A percentile compares a stretch with the other conserved stretches of the same genome.
Evolutionary conservation across 2,888 invertebrate genomes (phyloP).

Genomic region (Melanophora roralis): DNA sequence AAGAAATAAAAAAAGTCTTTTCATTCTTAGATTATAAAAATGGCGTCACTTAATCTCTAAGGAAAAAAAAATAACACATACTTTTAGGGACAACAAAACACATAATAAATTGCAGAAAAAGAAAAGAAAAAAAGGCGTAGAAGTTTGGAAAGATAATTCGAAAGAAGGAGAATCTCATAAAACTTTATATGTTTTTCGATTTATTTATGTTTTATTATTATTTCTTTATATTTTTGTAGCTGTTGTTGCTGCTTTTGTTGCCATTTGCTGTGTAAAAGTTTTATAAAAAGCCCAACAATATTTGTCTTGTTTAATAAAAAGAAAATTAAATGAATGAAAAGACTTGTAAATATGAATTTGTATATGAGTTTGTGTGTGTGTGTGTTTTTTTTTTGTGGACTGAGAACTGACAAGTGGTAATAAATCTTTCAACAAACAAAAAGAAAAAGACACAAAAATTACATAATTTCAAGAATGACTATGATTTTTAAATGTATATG

Average conservation of each 20-base stretch:
- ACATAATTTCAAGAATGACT: constrained; percentile 45
- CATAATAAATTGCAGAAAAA: constrained; percentile 26
- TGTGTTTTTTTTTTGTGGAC: not conserved
- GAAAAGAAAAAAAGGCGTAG: constrained; percentile 10
- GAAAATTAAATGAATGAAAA: not conserved
- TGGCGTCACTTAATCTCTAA: constrained; percentile 35
- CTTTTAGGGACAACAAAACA: constrained; percentile 30
- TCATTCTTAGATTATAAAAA: constrained; percentile 17
- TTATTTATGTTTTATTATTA: constrained; percentile 31
- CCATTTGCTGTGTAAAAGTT: not conserved
- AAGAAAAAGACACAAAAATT: constrained; percentile 20
- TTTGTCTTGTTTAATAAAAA: not conserved
- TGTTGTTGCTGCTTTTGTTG: not conserved
- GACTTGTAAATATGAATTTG: not conserved
- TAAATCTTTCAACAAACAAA: no score
- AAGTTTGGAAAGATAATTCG: not conserved
- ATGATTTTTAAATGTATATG: constrained; percentile 1
- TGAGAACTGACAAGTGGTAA: constrained; percentile 57
- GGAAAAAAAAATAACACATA: constrained; percentile 22
- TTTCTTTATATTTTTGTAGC: not conserved
- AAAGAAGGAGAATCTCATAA: constrained; percentile 33
- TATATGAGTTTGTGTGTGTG: not conserved
- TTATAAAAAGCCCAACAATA: not conserved
- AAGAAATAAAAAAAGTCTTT: not conserved
- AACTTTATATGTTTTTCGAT: constrained; percentile 45